These are phyloP conservation scores for Pimpla rufipes DNA, from an alignment of 2,888 invertebrate species.

Conservation along the genomic window DNA sequence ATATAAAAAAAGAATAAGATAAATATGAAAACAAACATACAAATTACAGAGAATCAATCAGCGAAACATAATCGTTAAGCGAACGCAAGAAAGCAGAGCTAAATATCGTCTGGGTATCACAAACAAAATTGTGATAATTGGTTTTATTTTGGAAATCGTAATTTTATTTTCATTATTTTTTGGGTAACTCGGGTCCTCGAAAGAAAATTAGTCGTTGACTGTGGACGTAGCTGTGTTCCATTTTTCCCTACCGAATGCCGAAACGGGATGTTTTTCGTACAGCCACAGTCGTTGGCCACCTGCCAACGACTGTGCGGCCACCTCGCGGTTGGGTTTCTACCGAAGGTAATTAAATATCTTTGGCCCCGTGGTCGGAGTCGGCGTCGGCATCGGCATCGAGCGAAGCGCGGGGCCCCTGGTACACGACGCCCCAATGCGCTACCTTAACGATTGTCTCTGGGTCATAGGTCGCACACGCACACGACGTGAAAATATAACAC, in stretches of 20 bases:
- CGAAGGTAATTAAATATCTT: constrained; percentile 82
- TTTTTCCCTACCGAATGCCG: too few species aligned
- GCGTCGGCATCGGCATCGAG: constrained; percentile 50
- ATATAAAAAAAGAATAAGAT: too few species aligned
- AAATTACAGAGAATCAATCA: too few species aligned
- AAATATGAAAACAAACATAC: too few species aligned
- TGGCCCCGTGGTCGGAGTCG: constrained; percentile 69
- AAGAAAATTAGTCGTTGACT: too few species aligned
- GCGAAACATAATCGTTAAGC: neutral
- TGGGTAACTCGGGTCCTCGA: too few species aligned
- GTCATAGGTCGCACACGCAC: constrained; percentile 82
- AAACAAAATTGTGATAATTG: too few species aligned
- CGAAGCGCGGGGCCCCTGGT: constrained; percentile 26
- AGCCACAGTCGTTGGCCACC: neutral
- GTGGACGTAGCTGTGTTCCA: too few species aligned
- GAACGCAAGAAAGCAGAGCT: too few species aligned
- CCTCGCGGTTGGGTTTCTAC: constrained; percentile 53
- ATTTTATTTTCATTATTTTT: neutral
- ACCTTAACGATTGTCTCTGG: constrained; percentile 84
- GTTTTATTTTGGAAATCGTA: too few species aligned
- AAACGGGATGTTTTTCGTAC: neutral
- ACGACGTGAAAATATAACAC: constrained; percentile 67
- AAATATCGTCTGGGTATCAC: too few species aligned
- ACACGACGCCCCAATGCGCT: constrained; percentile 80
- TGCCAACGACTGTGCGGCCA: constrained; percentile 5